These are phyloP conservation scores for Chascanopsetta lugubris DNA, from an alignment of 2,113 vertebrate genomes.

Conservation along the genomic window DNA sequence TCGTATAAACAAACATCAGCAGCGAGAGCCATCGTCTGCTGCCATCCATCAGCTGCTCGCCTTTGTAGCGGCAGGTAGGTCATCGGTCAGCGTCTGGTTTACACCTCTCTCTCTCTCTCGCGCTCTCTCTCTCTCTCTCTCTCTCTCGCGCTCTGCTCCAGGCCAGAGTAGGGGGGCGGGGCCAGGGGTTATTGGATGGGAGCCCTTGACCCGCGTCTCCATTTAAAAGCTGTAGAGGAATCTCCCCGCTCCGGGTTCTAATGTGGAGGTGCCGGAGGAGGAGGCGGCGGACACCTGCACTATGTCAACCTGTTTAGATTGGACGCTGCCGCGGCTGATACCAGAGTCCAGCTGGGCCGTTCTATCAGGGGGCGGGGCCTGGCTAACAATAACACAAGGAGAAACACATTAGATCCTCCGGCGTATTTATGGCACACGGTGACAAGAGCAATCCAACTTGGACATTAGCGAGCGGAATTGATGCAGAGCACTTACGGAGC, in stretches of 20 bases:
- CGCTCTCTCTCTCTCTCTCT: slow-evolving; percentile 52
- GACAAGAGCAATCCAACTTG: slow-evolving; percentile 72
- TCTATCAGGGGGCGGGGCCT: slow-evolving; percentile 68
- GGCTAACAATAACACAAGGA: slow-evolving; percentile 80
- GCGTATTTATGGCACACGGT: slow-evolving; percentile 76
- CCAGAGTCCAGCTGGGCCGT: slow-evolving; percentile 77
- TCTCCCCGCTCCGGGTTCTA: slow-evolving; percentile 82
- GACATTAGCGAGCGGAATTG: slow-evolving; percentile 76
- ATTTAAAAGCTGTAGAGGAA: slow-evolving; percentile 84
- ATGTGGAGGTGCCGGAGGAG: slow-evolving; percentile 84
- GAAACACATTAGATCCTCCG: slow-evolving; percentile 75
- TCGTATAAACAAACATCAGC: slow-evolving; percentile 78
- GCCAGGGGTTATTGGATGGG: slow-evolving; percentile 81
- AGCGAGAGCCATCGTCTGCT: slow-evolving; percentile 60
- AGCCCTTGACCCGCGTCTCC: slow-evolving; percentile 81
- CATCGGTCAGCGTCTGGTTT: slow-evolving; percentile 68
- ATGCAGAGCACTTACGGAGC: slow-evolving; percentile 78
- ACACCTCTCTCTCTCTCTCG: slow-evolving; percentile 55
- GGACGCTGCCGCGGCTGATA: slow-evolving; percentile 71
- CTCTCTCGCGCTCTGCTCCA: slow-evolving; percentile 44
- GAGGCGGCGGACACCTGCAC: slow-evolving; percentile 86
- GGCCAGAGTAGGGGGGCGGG: slow-evolving; percentile 48
- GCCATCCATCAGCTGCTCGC: slow-evolving; percentile 69
- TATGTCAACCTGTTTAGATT: slow-evolving; percentile 87
- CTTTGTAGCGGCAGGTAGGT: slow-evolving; percentile 70